Base-by-base conservation (phyloP, 2,888 invertebrate species). In the Limenitis camilla region DNA sequence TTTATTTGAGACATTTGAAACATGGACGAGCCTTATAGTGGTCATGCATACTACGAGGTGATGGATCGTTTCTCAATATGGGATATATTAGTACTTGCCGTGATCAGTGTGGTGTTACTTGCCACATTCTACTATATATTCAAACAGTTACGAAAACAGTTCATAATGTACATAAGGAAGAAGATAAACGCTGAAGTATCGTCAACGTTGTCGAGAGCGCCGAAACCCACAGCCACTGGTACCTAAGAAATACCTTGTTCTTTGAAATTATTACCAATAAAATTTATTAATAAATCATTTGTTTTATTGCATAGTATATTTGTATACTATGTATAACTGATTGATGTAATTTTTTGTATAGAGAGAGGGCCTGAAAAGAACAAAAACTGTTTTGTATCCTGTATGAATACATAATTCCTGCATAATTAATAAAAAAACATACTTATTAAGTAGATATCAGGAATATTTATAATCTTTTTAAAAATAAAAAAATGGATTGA, bases 11-110 rank as follows among this genome's bases (percentile, higher is more conserved):
- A n/a, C 47, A 55, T 40, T 40, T 49, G 33, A 29, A 56, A 55
- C 38, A 64, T 63, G 64, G 50, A 56, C 55, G 54, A 32, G 38
- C 49, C 45, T 8, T 46, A 45, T 29, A 52, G 39, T 40, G 63
- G 74, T 28, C 77, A 79, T 58, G 73, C 75, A 11, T 69, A 77
- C 51, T 61, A 67, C 32, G 76, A 81, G 65, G 63, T 74, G 4
- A 71, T 73, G 61, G 74, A 74, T 9, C 59, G 52, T 30, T 49
- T 74, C 9, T 61, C 72, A 8, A 48, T 64, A 27, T 61, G 65
- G 10, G 79, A 81, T 41, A 60, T 70, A 6, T 51, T 75, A 8
- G 61, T 74, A 6, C 10, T 76, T 38, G 49, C 67, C 0, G 52
- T 67, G 11, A 40, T 68, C 7, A 54, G 64, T 19, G 30, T 71